Percentiles rank a stretch among this genome's conserved stretches.
Evolutionary conservation across 2,888 invertebrate genomes (phyloP).

Genomic region (Nysson spinosus): DNA sequence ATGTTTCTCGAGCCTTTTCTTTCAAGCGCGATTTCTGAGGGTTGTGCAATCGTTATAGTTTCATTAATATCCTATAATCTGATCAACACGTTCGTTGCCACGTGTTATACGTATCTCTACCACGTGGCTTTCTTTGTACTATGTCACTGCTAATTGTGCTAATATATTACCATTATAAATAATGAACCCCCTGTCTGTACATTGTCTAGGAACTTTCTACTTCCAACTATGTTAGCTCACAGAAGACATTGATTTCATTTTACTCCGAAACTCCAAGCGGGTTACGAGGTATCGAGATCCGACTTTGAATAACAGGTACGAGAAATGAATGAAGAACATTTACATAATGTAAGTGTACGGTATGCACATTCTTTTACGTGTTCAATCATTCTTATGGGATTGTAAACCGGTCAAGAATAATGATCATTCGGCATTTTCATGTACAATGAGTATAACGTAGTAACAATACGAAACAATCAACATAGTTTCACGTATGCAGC

Average conservation of each 20-base stretch:
- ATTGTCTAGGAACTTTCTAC: constrained; percentile 59
- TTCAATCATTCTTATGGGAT: no score
- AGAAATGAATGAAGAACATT: constrained; percentile 18
- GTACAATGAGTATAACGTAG: constrained; percentile 20
- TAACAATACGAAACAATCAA: constrained; percentile 38
- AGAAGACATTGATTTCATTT: constrained; percentile 59
- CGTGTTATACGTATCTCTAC: constrained; percentile 10
- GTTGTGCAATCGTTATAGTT: constrained; percentile 6
- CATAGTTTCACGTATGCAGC: constrained; percentile 3
- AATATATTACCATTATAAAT: constrained; percentile 47
- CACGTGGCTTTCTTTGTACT: constrained; percentile 48
- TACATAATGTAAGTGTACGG: constrained; percentile 7
- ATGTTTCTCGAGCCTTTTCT: constrained; percentile 13
- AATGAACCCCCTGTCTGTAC: constrained; percentile 49
- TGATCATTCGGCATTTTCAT: not conserved
- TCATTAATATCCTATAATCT: constrained; percentile 11
- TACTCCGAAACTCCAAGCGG: constrained; percentile 43
- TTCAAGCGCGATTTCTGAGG: constrained; percentile 2
- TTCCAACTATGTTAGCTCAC: constrained; percentile 45
- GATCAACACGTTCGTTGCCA: constrained; percentile 16
- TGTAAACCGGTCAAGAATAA: not conserved
- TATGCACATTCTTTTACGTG: not conserved
- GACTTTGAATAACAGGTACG: constrained; percentile 47
- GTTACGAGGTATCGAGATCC: constrained; percentile 44
- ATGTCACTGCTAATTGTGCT: constrained; percentile 49